A percentile compares a stretch with the other conserved stretches of the same genome.
Evolutionary conservation across 2,797 vertebrate species (phyloP).

Genomic region (Microctenopoma steveboyesi): DNA sequence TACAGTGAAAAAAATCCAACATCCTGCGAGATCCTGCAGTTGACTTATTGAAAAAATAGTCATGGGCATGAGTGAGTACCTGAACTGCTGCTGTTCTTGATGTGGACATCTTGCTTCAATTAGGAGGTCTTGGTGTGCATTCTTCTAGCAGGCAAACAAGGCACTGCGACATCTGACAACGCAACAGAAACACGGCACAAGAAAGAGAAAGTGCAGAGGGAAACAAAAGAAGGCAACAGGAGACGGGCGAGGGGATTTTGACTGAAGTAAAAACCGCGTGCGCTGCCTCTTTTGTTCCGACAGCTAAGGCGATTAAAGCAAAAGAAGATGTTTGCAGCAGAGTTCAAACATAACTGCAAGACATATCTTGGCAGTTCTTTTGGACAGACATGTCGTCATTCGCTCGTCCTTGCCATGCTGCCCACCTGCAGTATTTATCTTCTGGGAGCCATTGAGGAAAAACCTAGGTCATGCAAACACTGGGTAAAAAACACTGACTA

Average conservation of each 20-base stretch:
- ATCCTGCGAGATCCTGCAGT: not conserved
- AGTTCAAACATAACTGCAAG: conserved; percentile 25
- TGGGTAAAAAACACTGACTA: conserved; percentile 25
- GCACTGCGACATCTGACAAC: not conserved
- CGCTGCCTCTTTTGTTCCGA: not conserved
- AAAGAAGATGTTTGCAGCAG: conserved; percentile 41
- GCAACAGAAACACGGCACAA: not conserved
- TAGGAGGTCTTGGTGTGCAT: conserved; percentile 4
- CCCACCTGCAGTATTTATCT: conserved; percentile 51
- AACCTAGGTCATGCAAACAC: conserved; percentile 56
- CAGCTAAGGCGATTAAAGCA: conserved; percentile 45
- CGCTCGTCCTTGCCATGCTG: conserved; percentile 20
- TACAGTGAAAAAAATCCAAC: not conserved
- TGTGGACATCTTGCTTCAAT: conserved; percentile 8
- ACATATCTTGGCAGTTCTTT: conserved; percentile 25
- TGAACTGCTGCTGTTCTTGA: conserved; percentile 33
- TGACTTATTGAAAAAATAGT: not conserved
- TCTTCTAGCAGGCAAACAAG: not conserved
- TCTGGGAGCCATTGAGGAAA: conserved; percentile 15
- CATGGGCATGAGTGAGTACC: not conserved
- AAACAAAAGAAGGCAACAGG: not conserved
- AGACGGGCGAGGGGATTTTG: not conserved
- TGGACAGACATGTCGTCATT: conserved; percentile 11
- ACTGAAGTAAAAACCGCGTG: not conserved
- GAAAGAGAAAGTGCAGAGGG: not conserved